Evolutionary conservation across 2,797 vertebrate genomes (phyloP).

Genomic region (Erpetoichthys calabaricus): DNA sequence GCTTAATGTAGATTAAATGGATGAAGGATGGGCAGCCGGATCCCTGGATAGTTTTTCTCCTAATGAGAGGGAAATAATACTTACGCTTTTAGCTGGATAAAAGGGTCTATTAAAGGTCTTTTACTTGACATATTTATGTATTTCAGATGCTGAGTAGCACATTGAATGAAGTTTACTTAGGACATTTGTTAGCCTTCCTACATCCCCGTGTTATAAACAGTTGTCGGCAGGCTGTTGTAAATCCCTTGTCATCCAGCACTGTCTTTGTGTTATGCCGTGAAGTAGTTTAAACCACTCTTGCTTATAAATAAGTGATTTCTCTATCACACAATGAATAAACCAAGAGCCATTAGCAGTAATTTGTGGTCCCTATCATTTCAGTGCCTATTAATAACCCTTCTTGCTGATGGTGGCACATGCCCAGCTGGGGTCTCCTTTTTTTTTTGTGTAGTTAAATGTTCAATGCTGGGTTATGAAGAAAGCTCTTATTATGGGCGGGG

Average conservation of each 20-base stretch:
- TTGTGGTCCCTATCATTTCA: too few species aligned
- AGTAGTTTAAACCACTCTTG: not conserved
- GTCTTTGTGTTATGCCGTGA: slow-evolving; percentile 9
- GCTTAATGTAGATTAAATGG: slow-evolving; percentile 96
- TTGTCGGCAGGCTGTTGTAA: slow-evolving; percentile 15
- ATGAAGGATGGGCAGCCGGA: slow-evolving; percentile 74
- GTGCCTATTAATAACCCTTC: too few species aligned
- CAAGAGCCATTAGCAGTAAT: too few species aligned
- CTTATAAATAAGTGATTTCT: not conserved
- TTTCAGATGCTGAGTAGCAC: slow-evolving; percentile 82
- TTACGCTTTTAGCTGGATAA: slow-evolving; percentile 87
- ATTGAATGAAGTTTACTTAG: slow-evolving; percentile 83
- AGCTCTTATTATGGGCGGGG: too few species aligned
- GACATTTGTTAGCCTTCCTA: slow-evolving; percentile 68
- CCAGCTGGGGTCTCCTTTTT: too few species aligned
- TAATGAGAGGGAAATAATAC: slow-evolving; percentile 97
- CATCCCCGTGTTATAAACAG: slow-evolving; percentile 37
- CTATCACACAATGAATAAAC: not conserved
- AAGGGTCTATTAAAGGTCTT: slow-evolving; percentile 95
- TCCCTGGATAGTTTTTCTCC: slow-evolving; percentile 77
- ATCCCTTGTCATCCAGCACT: slow-evolving; percentile 5
- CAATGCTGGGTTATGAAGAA: too few species aligned
- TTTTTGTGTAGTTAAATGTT: too few species aligned
- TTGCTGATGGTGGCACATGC: too few species aligned
- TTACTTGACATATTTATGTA: slow-evolving; percentile 94